Conservation (phyloP, 1,140 invertebrate species). For the Pseudomyrmex cubaensis region DNA sequence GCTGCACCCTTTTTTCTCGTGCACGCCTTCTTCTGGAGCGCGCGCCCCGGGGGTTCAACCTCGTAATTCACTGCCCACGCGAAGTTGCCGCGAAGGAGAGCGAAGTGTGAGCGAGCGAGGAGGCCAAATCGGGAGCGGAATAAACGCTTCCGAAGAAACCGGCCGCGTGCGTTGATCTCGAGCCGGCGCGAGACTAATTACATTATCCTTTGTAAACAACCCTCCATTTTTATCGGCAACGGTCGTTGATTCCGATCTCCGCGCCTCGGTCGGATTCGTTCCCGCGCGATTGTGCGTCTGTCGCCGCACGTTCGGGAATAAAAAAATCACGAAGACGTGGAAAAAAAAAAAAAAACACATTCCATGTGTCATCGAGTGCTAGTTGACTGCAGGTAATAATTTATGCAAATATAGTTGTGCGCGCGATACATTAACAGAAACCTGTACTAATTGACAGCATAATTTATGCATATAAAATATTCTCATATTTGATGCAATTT, state of each 20-base stretch:
- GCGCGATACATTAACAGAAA: neutral
- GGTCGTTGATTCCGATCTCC: constrained; percentile 23
- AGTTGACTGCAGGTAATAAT: neutral
- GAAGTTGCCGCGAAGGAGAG: constrained; percentile 39
- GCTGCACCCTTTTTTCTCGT: constrained; percentile 21
- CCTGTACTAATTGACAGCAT: neutral
- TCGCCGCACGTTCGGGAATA: neutral
- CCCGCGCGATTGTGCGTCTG: neutral
- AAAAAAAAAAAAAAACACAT: constrained; percentile 6
- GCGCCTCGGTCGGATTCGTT: neutral
- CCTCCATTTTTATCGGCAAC: neutral
- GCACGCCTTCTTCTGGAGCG: constrained; percentile 51
- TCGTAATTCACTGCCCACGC: constrained; percentile 76
- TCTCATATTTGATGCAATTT: no score
- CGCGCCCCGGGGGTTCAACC: constrained; percentile 61
- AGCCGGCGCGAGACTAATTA: constrained; percentile 36
- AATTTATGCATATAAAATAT: no score
- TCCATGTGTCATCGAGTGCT: constrained; percentile 4
- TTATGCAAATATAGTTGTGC: neutral
- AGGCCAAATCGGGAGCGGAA: constrained; percentile 62
- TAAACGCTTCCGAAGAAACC: constrained; percentile 63
- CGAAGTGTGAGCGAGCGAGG: constrained; percentile 37
- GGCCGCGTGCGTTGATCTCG: constrained; percentile 16
- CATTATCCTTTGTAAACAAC: constrained; percentile 50
- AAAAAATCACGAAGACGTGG: neutral